Evolutionary conservation across 2,113 vertebrate species (phyloP), one percentile per base, ranked within the genome.

Genomic region (Gasterosteus nipponicus): DNA sequence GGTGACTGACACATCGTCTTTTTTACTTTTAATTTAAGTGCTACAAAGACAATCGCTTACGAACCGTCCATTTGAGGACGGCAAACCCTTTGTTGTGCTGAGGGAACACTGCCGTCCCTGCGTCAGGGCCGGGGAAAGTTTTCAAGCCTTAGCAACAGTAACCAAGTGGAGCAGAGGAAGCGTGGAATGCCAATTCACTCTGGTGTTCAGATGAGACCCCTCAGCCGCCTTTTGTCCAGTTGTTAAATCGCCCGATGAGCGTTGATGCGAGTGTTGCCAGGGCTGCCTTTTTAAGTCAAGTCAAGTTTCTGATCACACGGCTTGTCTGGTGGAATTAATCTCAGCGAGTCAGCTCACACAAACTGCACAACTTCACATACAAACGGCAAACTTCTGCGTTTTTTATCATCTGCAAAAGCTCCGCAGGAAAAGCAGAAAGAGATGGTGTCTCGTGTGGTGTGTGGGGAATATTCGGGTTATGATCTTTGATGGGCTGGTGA

Each of bases 101-200:
- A 7, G n/a, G 3, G 39, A 33, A 61, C 39, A 7, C 56, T 10
- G 58, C 39, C 38, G 31, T 74, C 69, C 26, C 73, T 69, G 51
- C 38, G 65, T n/a, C 51, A 15, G 19, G 49, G 69, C 46, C 53
- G 76, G 67, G 69, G 71, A 77, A 87, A 72, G 77, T 87, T 86
- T 81, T 77, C 67, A 80, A 79, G 73, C 75, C 69, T 68, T 86
- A 87, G 87, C 89, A 87, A 86, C 85, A 64, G 83, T 86, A 89
- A 86, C 85, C 81, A 89, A 47, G 79, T 5, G 69, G 42, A 69
- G 65, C 4, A 1, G 10, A 70, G 29, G 58, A 66, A 83, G 65
- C 65, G 76, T 51, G 74, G 86, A 78, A 82, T 80, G 78, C 12
- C 68, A 47, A 66, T 79, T 78, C 54, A 62, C 67, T 76, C 47